Percentiles rank a stretch among this genome's conserved stretches.
Evolutionary conservation across 2,888 invertebrate genomes (phyloP).

Genomic region (Limnephilus marmoratus): DNA sequence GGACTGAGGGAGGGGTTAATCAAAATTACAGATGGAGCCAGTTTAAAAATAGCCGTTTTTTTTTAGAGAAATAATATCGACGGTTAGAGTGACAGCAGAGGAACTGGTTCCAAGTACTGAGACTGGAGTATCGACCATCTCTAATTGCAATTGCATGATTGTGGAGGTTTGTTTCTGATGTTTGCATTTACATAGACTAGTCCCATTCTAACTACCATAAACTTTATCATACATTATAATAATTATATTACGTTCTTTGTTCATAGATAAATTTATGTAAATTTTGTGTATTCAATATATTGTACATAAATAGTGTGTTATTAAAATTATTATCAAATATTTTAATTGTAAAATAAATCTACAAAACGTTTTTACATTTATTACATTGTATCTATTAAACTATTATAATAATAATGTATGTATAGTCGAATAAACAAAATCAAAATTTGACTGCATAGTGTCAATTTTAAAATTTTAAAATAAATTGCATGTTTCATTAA

Average conservation of each 20-base stretch:
- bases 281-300: slow-evolving; percentile 53
- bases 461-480: slow-evolving; percentile 64
- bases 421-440: slow-evolving; percentile 54
- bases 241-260: slow-evolving; percentile 41
- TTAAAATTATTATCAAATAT: slow-evolving; percentile 58
- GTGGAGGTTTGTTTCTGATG: background rate
- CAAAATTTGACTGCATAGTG: slow-evolving; percentile 64
- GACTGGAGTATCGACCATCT: too few species aligned
- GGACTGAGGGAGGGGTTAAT: too few species aligned
- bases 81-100: too few species aligned
- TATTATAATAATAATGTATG: slow-evolving; percentile 49
- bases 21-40: too few species aligned
- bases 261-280: slow-evolving; percentile 44
- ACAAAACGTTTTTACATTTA: slow-evolving; percentile 58
- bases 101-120: too few species aligned
- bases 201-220: slow-evolving; percentile 27
- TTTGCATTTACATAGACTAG: slow-evolving; percentile 21
- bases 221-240: slow-evolving; percentile 28
- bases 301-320: slow-evolving; percentile 59
- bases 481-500: slow-evolving; percentile 63
- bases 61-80: too few species aligned
- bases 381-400: slow-evolving; percentile 56
- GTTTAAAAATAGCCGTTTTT: too few species aligned
- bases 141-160: background rate
- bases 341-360: slow-evolving; percentile 55